phyloP scores from a whole-genome alignment of 2,888 invertebrate species.

The Cheilosia soror region DNA sequence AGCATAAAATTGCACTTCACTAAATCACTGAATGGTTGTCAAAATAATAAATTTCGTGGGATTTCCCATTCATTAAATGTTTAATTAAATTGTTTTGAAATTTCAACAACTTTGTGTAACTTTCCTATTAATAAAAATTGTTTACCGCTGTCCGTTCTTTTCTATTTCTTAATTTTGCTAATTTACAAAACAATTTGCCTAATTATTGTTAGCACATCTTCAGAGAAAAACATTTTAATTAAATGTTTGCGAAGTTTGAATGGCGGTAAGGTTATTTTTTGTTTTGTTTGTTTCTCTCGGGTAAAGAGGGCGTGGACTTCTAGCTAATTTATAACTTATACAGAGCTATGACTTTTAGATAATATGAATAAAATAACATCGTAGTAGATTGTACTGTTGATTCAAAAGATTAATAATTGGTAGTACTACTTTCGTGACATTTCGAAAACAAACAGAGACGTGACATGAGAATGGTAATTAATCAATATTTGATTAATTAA shows the following conservation, averaged over 20 bases:
- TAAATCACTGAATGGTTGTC: no score
- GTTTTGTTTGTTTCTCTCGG: not conserved
- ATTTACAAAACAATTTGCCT: not conserved
- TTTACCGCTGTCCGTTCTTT: not conserved
- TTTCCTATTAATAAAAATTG: not conserved
- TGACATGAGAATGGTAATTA: no score
- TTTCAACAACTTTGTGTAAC: no score
- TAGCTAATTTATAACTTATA: not conserved
- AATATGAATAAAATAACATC: not conserved
- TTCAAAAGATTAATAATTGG: no score
- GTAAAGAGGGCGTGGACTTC: not conserved
- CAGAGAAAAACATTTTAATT: no score
- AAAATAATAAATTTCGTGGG: not conserved
- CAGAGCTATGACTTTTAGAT: not conserved
- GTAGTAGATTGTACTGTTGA: not conserved
- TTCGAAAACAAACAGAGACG: no score
- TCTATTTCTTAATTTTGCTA: slow-evolving; percentile 7
- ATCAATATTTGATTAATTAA: no score
- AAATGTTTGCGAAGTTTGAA: not conserved
- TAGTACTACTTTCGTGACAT: no score
- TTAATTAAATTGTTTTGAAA: slow-evolving; percentile 14
- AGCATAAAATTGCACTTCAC: no score
- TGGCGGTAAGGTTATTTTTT: not conserved
- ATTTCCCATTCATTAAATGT: not conserved
- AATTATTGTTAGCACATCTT: slow-evolving; percentile 7